Evolutionary conservation across 1,140 invertebrate genomes (phyloP), one percentile per base, ranked within the genome.

Genomic region (Melipona quadrifasciata): DNA sequence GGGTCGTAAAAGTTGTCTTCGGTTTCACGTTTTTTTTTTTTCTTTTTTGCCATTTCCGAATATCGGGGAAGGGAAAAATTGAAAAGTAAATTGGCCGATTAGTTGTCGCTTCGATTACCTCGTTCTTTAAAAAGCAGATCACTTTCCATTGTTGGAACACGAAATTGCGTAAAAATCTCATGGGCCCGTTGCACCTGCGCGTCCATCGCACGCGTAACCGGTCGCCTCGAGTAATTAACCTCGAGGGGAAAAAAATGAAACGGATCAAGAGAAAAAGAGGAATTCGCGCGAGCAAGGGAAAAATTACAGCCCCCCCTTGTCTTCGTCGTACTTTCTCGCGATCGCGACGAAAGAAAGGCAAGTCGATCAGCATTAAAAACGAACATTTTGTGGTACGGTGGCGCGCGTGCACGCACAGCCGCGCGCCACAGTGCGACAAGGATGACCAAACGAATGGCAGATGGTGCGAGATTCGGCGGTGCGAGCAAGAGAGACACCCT

Each of bases 351-450:
- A 82, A 27, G 73, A 80, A 82, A 83, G 71, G 81, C 80, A 86
- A 65, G 75, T 87, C 82, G 86, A 88, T 89, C 79, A 5, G 77
- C 81, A 74, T 85, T 80, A 51, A 85, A 86, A 83, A 73, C 77
- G 67, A 82, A 72, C 74, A 39, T 87, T 87, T 77, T 31, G 80
- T 67, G 65, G 80, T 72, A 55, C 74, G 77, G 27, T 74, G 34
- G 39, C 73, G 80, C 86, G 80, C 82, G 79, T 83, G 86, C 84
- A 83, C 85, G 85, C 87, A 76, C 67, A 72, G 39, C 39, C 39
- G 80, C 34, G 64, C 47, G 67, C 74, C 31, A 39, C 39, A 10
- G 61, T 58, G 68, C 65, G 71, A 83, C 72, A 24, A 74, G 57
- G 61, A 83, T 31, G 55, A 24, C 53, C 81, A 53, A 77, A 57